Percentiles rank a stretch among this genome's conserved stretches.
phyloP scores from a whole-genome alignment of 2,888 invertebrate genomes.

The Cacoxenus indagator region DNA sequence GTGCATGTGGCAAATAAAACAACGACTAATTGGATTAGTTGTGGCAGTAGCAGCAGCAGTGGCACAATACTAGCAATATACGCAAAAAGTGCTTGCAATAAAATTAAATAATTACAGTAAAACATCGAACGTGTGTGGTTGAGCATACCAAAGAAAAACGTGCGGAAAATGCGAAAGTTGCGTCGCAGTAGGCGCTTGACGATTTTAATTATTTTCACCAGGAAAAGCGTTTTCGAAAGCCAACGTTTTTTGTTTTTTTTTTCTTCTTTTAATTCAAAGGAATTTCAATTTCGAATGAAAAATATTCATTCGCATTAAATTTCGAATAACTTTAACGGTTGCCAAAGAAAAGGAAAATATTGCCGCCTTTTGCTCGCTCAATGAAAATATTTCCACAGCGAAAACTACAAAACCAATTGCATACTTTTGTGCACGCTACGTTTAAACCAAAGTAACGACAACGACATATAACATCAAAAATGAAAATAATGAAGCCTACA shows the following conservation, averaged over 20 bases:
- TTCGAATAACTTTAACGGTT: neutral
- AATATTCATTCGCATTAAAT: too few species aligned
- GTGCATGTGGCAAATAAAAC: slow-evolving; percentile 16
- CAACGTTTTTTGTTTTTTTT: too few species aligned
- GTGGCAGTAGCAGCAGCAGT: slow-evolving; percentile 25
- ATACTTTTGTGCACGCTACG: slow-evolving; percentile 29
- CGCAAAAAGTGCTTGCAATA: slow-evolving; percentile 51
- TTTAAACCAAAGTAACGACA: neutral
- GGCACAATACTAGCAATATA: too few species aligned
- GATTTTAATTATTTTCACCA: neutral
- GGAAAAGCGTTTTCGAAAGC: too few species aligned
- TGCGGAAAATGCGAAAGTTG: slow-evolving; percentile 19
- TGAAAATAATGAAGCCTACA: slow-evolving; percentile 65
- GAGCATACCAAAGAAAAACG: slow-evolving; percentile 42
- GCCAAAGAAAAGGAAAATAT: slow-evolving; percentile 8
- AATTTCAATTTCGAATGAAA: too few species aligned
- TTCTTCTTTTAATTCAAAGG: too few species aligned
- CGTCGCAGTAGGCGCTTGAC: neutral
- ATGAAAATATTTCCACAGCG: neutral
- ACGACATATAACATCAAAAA: slow-evolving; percentile 13
- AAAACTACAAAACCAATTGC: slow-evolving; percentile 31
- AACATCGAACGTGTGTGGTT: slow-evolving; percentile 55
- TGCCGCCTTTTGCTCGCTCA: neutral
- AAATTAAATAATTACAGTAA: slow-evolving; percentile 55
- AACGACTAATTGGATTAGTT: slow-evolving; percentile 56